Conservation (phyloP, 2,888 invertebrate species). For the Lepidocyrtoides sp. region DNA sequence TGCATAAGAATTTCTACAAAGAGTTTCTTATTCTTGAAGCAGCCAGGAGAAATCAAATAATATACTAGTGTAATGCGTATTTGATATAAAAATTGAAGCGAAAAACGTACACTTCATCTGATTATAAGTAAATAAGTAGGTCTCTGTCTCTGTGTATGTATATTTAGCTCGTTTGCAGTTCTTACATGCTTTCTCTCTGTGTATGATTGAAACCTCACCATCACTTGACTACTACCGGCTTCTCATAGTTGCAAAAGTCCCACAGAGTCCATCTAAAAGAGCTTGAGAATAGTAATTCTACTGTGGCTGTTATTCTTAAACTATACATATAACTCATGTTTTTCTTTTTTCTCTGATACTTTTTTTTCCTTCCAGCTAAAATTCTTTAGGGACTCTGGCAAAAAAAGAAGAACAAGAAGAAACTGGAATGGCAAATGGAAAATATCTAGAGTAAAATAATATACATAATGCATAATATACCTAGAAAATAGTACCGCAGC, state of each 20-base stretch:
- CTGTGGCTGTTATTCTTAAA: constrained; percentile 14
- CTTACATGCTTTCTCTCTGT: not conserved
- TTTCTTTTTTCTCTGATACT: not conserved
- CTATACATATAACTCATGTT: constrained; percentile 26
- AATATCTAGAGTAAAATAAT: constrained; percentile 3
- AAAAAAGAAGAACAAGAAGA: not conserved
- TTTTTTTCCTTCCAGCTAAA: constrained; percentile 1
- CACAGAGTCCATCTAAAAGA: constrained; percentile 54
- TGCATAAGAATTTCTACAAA: not conserved
- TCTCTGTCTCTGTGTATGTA: not conserved
- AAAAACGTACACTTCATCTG: no score
- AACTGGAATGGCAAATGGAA: constrained; percentile 39
- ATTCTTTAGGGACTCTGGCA: constrained; percentile 24
- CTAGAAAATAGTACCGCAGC: not conserved
- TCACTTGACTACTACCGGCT: not conserved
- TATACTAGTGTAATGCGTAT: not conserved
- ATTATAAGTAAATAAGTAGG: not conserved
- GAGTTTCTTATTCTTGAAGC: not conserved
- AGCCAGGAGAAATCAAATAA: not conserved
- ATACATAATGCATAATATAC: constrained; percentile 1
- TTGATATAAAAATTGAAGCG: not conserved
- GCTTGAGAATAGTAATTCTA: constrained; percentile 16
- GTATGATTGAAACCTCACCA: constrained; percentile 29
- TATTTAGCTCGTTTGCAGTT: not conserved
- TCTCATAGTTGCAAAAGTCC: constrained; percentile 43